Conservation (phyloP, 2,888 invertebrate species). For the Bruchidius siliquastri region DNA sequence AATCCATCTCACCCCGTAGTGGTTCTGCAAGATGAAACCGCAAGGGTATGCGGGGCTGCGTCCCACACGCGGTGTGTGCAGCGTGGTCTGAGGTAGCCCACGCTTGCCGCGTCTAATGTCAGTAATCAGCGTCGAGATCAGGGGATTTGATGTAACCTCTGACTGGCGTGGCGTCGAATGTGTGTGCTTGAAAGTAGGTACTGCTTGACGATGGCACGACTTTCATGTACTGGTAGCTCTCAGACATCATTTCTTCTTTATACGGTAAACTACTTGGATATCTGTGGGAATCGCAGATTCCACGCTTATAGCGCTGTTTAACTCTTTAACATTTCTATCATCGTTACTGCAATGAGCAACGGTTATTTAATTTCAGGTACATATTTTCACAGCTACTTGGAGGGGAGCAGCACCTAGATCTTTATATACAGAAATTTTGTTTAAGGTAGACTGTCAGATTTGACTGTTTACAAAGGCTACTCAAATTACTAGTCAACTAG, state of each 20-base stretch:
- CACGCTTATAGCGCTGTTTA: background rate
- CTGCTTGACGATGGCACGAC: background rate
- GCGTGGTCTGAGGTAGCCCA: background rate
- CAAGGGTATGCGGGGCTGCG: background rate
- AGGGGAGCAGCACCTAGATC: no score
- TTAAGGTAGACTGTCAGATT: no score
- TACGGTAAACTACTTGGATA: background rate
- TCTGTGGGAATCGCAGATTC: background rate
- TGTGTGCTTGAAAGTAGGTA: background rate
- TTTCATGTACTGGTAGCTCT: background rate
- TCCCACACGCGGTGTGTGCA: background rate
- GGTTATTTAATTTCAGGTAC: no score
- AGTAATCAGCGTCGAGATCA: background rate
- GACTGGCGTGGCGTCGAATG: background rate
- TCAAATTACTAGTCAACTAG: no score
- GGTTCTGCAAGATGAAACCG: background rate
- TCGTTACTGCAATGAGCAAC: no score
- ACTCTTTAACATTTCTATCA: background rate
- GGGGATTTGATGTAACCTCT: background rate
- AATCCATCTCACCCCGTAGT: background rate
- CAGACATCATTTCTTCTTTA: background rate
- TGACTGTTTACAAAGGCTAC: no score
- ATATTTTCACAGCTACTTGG: no score
- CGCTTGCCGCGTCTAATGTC: background rate
- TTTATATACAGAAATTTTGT: no score